A percentile compares a stretch with the other conserved stretches of the same genome.
Conservation (phyloP, 2,888 invertebrate genomes). For the Siphlonurus alternatus region DNA sequence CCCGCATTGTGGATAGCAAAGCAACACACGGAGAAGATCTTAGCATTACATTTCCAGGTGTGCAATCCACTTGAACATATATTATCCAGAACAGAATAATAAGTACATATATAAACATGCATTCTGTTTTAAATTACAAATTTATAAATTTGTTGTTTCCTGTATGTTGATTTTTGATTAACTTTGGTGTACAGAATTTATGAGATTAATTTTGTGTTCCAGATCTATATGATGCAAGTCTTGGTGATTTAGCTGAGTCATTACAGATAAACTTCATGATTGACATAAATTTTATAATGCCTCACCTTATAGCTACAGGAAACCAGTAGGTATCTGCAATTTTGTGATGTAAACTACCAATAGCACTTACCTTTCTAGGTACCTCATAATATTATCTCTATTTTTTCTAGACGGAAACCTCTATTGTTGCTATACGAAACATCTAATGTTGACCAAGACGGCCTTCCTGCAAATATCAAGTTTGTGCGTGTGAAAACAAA, state of each 20-base stretch:
- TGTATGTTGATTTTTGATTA: too few species aligned
- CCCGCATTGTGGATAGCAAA: slow-evolving; percentile 45
- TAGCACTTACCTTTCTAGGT: background rate
- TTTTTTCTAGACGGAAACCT: slow-evolving; percentile 40
- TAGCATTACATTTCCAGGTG: slow-evolving; percentile 52
- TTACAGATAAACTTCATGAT: slow-evolving; percentile 91
- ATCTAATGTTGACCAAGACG: slow-evolving; percentile 35
- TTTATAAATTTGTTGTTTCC: too few species aligned
- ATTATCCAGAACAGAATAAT: slow-evolving; percentile 7
- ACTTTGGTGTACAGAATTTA: too few species aligned
- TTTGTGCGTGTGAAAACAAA: slow-evolving; percentile 51
- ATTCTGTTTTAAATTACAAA: too few species aligned
- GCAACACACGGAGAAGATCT: slow-evolving; percentile 45
- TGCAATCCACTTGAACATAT: slow-evolving; percentile 4
- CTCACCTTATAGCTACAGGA: slow-evolving; percentile 65
- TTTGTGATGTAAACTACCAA: background rate
- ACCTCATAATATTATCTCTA: background rate
- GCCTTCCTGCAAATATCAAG: slow-evolving; percentile 39
- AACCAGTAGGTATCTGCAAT: slow-evolving; percentile 37
- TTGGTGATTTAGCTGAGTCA: slow-evolving; percentile 54
- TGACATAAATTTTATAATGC: slow-evolving; percentile 73
- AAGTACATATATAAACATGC: background rate
- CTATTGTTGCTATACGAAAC: slow-evolving; percentile 63
- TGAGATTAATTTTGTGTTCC: too few species aligned
- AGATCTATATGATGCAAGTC: slow-evolving; percentile 61